These are phyloP conservation scores for Petrolisthes cinctipes DNA, from an alignment of 2,888 invertebrate species.

Conservation along the genomic window DNA sequence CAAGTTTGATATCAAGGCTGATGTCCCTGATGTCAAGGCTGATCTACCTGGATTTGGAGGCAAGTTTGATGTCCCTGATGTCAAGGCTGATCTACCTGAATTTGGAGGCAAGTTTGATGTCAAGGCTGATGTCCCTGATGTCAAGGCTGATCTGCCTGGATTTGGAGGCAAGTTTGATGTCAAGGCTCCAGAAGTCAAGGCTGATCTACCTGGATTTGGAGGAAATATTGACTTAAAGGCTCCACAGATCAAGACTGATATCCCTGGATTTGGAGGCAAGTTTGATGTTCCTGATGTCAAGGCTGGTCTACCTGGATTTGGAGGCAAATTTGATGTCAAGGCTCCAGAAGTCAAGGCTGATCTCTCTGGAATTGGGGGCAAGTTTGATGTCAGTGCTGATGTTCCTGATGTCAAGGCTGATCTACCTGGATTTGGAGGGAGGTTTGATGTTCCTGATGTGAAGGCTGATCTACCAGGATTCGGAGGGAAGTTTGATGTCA, in stretches of 20 bases:
- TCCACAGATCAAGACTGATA: slow-evolving; percentile 23
- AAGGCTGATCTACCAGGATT: slow-evolving; percentile 13
- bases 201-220: slow-evolving; percentile 30
- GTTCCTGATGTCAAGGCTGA: not conserved
- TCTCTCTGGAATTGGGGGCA: not conserved
- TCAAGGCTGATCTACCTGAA: slow-evolving; percentile 25
- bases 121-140: not conserved
- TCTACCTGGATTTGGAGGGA: slow-evolving; percentile 32
- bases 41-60: slow-evolving; percentile 27
- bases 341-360: slow-evolving; percentile 18
- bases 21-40: slow-evolving; percentile 12
- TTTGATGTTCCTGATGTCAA: slow-evolving; percentile 13
- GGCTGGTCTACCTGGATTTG: slow-evolving; percentile 15
- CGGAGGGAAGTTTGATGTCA: not conserved
- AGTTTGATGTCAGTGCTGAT: slow-evolving; percentile 3
- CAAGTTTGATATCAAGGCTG: slow-evolving; percentile 1
- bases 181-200: slow-evolving; percentile 20
- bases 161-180: slow-evolving; percentile 29
- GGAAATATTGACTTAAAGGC: slow-evolving; percentile 15
- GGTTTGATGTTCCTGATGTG: not conserved
- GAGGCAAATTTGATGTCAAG: slow-evolving; percentile 7
- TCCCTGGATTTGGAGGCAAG: slow-evolving; percentile 40
- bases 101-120: not conserved
- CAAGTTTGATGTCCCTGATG: not conserved
- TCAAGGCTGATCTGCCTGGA: slow-evolving; percentile 13